These are phyloP conservation scores for Rhegmatorhina hoffmannsi DNA, from an alignment of 2,113 vertebrate species.

Conservation along the genomic window DNA sequence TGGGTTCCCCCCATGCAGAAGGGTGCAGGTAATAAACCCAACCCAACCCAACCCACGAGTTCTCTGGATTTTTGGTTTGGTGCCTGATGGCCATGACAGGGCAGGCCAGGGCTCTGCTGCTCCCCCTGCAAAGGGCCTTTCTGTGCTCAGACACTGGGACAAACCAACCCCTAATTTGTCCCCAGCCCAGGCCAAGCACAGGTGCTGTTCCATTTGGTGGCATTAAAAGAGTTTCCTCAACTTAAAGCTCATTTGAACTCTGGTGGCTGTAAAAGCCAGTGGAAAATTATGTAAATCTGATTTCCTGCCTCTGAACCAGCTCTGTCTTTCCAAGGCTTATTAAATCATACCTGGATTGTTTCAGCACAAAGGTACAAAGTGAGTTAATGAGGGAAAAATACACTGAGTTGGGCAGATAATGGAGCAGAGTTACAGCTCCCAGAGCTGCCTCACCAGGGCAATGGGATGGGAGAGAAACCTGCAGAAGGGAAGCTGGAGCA, in stretches of 20 bases:
- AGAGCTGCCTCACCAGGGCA: neutral
- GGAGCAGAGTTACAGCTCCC: neutral
- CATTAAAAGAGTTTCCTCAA: slow-evolving; percentile 43
- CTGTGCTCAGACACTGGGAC: slow-evolving; percentile 12
- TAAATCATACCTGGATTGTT: slow-evolving; percentile 55
- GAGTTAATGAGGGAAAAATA: slow-evolving; percentile 22
- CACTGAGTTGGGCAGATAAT: neutral
- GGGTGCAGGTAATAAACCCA: neutral
- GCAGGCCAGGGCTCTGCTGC: neutral
- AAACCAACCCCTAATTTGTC: slow-evolving; percentile 50
- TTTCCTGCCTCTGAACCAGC: slow-evolving; percentile 28
- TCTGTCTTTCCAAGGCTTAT: slow-evolving; percentile 39
- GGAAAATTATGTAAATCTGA: slow-evolving; percentile 70
- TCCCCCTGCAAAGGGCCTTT: neutral
- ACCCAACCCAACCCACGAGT: neutral
- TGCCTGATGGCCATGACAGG: neutral
- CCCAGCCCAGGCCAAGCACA: neutral
- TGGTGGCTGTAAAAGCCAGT: slow-evolving; percentile 2
- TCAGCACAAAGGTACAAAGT: slow-evolving; percentile 19
- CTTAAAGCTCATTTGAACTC: slow-evolving; percentile 10
- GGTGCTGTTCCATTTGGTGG: slow-evolving; percentile 43
- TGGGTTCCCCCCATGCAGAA: neutral
- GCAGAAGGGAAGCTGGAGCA: neutral
- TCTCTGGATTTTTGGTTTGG: neutral
- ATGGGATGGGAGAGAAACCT: neutral